Base-by-base conservation (phyloP, 23 tunicate genomes). In the Ascidia mentula region DNA sequence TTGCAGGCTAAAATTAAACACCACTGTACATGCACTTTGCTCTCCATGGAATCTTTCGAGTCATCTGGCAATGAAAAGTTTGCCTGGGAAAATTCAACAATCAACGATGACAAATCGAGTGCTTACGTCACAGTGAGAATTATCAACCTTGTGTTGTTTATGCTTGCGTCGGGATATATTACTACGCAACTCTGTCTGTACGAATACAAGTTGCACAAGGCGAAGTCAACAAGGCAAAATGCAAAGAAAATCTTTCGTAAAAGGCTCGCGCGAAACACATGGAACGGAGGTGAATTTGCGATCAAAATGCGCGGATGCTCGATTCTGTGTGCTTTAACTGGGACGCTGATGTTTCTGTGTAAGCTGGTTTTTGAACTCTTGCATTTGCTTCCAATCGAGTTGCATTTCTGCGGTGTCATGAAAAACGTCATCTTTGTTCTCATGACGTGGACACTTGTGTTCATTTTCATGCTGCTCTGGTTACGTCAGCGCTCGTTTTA, bases 401-500 rank as follows among this genome's bases (percentile, higher is more conserved):
- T 77, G 12, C 81, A 77, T 45, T 34, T 37, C 22, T 77, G 81
- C 70, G 71, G 31, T 26, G 37, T 39, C 2, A 75, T 75, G 53
- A 75, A 33, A 32, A 75, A 75, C 59, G 2, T 39, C 26, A 75
- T 75, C 2, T 75, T 75, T 39, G 59, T 40, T 38, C 81, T 77
- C 1, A 46, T 77, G 70, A 77, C 81, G 15, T 40, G 69, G 37
- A 37, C 70, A 1, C 37, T 53, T 31, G 53, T 77, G 18, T 75
- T 39, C 18, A 39, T 75, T 15, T 75, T 32, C 30, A 1, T 39
- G 18, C 59, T 75, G 79, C 79, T 75, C 4, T 75, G 79, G 79
- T 35, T 75, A 36, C 40, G 79, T 4, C 79, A 75, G 59, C 8
- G 79, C 1, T 75, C 79, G 34, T 38, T 75, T 40, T 75, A 75